Percentiles rank a stretch among this genome's conserved stretches.
Evolutionary conservation across 2,888 invertebrate genomes (phyloP).

Genomic region (Plusia festucae): DNA sequence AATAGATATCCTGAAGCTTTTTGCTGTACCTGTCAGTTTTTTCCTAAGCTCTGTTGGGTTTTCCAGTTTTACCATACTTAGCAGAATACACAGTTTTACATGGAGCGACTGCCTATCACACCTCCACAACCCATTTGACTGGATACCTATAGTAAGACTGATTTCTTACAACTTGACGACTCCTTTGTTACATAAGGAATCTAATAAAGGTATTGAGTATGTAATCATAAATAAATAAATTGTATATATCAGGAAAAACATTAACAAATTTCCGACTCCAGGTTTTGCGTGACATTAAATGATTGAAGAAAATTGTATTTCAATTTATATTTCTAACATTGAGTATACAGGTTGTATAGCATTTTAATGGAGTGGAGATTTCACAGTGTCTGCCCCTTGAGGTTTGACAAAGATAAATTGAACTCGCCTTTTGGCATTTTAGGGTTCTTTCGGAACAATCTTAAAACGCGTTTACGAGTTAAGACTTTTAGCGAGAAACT

Average conservation of each 20-base stretch:
- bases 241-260: not conserved
- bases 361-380: conserved; percentile 79
- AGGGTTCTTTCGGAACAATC: conserved; percentile 64
- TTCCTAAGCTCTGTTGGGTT: no score
- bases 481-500: conserved; percentile 45
- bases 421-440: conserved; percentile 72
- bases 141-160: no score
- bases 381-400: conserved; percentile 77
- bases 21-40: no score
- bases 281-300: conserved; percentile 53
- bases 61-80: no score
- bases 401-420: conserved; percentile 81
- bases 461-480: conserved; percentile 63
- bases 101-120: no score
- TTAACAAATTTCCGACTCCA: conserved; percentile 19
- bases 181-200: no score
- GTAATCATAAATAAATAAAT: no score
- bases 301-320: conserved; percentile 60
- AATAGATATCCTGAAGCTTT: no score
- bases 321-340: conserved; percentile 58
- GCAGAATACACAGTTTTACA: no score
- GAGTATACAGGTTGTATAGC: conserved; percentile 64
- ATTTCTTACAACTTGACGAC: no score
- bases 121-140: no score
- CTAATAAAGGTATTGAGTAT: no score